Evolutionary conservation across 2,888 invertebrate species (phyloP), one percentile per base, ranked within the genome.

Genomic region (Bimastos eiseni): DNA sequence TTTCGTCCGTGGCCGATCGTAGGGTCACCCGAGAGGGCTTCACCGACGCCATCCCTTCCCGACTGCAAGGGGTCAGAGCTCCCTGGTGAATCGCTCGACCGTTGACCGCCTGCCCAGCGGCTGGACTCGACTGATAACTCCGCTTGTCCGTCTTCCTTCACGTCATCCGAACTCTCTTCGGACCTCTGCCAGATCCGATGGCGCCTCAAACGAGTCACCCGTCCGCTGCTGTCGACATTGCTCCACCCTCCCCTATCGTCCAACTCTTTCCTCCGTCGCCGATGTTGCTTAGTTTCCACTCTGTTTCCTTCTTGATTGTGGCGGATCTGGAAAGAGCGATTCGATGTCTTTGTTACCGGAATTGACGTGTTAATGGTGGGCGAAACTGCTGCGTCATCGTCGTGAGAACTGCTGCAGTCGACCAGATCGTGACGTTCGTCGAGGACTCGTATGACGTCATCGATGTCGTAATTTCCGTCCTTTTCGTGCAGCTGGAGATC

Each of bases 391-490:
- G 36, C 90, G 55, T 90, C 90, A 34, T 34, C 90, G 70, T 90
- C 89, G 41, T 89, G 3, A 44, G 13, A 19, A 21, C n/a, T 17
- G 30, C 36, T 21, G 70, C 70, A 70, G 70, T 70, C 70, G 86
- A 86, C 37, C n/a, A 86, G 36, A 34, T 37, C 36, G 37, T 86
- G 86, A 86, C 86, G 86, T 37, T 86, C 86, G 86, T 86, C 37
- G 36, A 92, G 90, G 33, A 91, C 89, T 49, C 90, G 90, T 17
- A 92, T 86, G 30, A 92, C 91, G 84, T 90, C 70, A 88, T 92
- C 90, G 83, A 92, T 89, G 89, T 92, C 91, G 86, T 90, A 88
- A 13, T 92, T 92, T 33, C 91, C 89, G 91, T 92, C 91, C 89
- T 91, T 90, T n/a, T 55, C 83, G 30, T 36, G 86, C 36, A 86